Base-by-base conservation (phyloP, 2,888 invertebrate species). In the Thymelicus acteon region DNA sequence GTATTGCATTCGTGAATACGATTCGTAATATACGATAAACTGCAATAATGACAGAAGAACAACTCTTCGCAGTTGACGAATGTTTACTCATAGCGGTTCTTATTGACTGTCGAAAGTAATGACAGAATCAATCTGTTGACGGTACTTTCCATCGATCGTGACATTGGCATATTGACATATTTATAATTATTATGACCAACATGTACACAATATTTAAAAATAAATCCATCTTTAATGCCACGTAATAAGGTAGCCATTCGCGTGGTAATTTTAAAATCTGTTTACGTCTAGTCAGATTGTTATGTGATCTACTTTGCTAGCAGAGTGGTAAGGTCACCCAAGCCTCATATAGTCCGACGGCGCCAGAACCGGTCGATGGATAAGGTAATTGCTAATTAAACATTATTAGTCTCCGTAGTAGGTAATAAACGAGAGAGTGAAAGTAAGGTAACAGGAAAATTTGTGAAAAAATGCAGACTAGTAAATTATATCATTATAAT, bases 241-340 rank as follows among this genome's bases (percentile, higher is more conserved):
- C 7, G 7, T n/a, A 13, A n/a, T 44, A 65, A 65, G 54, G 40
- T 13, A 5, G 6, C 13, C 12, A 24, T 24, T 57, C 7, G 0
- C 24, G 12, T 13, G n/a, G 13, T 13, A 61, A n/a, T 31, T 31
- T 48, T 24, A 62, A 47, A 48, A 31, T 39, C 52, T 63, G 52
- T 40, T 54, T 64, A 13, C 15, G 13, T 64, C 64, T 63, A 64
- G 48, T 60, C 13, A 39, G 24, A 52, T 52, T 52, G 49, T 52
- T 52, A 63, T 60, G 39, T 49, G 67, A 60, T 67, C 67, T 67
- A 67, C 67, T 67, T 67, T 66, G 58, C 57, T 66, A 66, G 19
- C 47, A 31, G 15, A 19, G 39, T 57, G 5, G 10, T 57, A 37
- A 67, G 67, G 67, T 67, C 48, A 12, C 13, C 47, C 44, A 48